Evolutionary conservation across 2,113 vertebrate species (phyloP).

Genomic region (Syngnathus scovelli): DNA sequence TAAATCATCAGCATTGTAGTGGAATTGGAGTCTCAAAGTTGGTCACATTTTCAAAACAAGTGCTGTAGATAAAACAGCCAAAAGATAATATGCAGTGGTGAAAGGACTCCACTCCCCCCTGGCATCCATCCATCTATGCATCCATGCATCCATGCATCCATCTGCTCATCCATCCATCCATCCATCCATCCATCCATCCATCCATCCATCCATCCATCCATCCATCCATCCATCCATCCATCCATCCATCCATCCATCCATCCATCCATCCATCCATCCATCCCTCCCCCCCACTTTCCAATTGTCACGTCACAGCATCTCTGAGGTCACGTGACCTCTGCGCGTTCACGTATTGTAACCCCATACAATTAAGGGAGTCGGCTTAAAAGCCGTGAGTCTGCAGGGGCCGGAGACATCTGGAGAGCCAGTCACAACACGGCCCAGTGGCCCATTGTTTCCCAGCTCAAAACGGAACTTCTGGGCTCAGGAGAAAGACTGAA

Average conservation of each 20-base stretch:
- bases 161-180: too few relatives aligned
- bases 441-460: slow-evolving; percentile 59
- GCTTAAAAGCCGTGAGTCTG: slow-evolving; percentile 5
- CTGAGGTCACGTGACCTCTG: slow-evolving; percentile 18
- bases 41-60: too few relatives aligned
- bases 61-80: too few relatives aligned
- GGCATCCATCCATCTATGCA: too few relatives aligned
- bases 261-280: neutral
- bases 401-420: slow-evolving; percentile 62
- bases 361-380: slow-evolving; percentile 45
- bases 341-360: slow-evolving; percentile 32
- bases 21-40: too few relatives aligned
- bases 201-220: too few relatives aligned
- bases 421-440: slow-evolving; percentile 61
- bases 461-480: slow-evolving; percentile 51
- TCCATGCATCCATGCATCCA: too few relatives aligned
- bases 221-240: too few relatives aligned
- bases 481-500: slow-evolving; percentile 40
- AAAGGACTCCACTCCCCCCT: too few relatives aligned
- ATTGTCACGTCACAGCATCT: slow-evolving; percentile 15
- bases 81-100: too few relatives aligned
- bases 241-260: neutral
- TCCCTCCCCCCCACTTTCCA: slow-evolving; percentile 4
- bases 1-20: too few relatives aligned
- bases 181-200: too few relatives aligned